These are phyloP conservation scores for Metopia argyrocephala DNA, from an alignment of 2,888 invertebrate species.

Conservation along the genomic window DNA sequence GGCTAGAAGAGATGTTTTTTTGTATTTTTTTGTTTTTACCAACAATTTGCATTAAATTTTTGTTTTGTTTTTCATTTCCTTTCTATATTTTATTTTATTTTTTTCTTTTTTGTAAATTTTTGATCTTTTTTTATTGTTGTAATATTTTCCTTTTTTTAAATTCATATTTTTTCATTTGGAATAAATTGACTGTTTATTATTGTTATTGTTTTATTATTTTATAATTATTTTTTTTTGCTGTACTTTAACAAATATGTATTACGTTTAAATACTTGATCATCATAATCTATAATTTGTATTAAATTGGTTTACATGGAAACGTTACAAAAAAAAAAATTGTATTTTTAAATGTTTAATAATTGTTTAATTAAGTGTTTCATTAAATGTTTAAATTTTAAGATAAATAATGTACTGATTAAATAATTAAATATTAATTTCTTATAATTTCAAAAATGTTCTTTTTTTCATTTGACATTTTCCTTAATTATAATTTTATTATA, in stretches of 20 bases:
- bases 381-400: conserved; percentile 6
- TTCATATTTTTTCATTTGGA: conserved; percentile 28
- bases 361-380: neutral
- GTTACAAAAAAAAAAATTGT: neutral
- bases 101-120: conserved; percentile 5
- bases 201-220: neutral
- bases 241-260: neutral
- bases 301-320: neutral
- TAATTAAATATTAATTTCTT: conserved; percentile 30
- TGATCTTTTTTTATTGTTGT: conserved; percentile 5
- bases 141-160: neutral
- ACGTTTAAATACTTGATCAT: neutral
- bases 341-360: too few relatives aligned
- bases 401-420: conserved; percentile 35
- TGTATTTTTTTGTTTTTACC: neutral
- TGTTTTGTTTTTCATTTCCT: conserved; percentile 2
- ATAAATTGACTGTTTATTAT: conserved; percentile 58
- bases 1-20: neutral
- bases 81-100: neutral
- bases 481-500: conserved; percentile 6
- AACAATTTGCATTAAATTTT: conserved; percentile 55
- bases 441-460: neutral
- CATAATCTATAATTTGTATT: conserved; percentile 3
- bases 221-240: neutral
- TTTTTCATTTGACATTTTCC: neutral